Base-by-base conservation (phyloP, 2,797 vertebrate genomes). In the Gymnothorax reevesii region DNA sequence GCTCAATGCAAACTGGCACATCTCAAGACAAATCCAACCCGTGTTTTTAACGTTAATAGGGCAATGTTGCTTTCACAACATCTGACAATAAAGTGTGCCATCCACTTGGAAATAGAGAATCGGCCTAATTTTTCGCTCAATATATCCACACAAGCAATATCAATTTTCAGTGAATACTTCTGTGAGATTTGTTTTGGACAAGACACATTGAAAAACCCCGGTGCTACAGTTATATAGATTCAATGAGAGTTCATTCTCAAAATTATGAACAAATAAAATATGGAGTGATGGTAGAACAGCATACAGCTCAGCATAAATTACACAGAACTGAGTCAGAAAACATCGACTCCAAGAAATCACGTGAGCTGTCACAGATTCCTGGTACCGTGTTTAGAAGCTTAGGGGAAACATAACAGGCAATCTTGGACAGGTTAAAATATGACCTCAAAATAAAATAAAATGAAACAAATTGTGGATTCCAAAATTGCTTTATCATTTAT, bases 201-300 rank as follows among this genome's bases (percentile, higher is more conserved):
- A 60, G 15, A 83, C 10, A n/a, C 64, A 59, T 49, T 27, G 75
- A 82, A 80, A 55, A 86, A 55, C 59, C 93, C 91, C 92, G 94
- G 94, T 93, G 91, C 94, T 93, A 85, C 90, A 93, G 91, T 94
- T 94, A 93, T 93, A 92, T 91, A 92, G 88, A 94, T 90, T 82
- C 88, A 91, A 93, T 85, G 25, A 88, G 92, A 85, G 22, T 86
- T 62, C 62, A 57, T 2, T 71, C 25, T 69, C 64, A 15, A 69
- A 22, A 82, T 25, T 55, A 80, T 52, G 60, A 13, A 25, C 22
- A 22, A n/a, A 25, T 17, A 17, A 2, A 25, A 69, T 69, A 25
- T 7, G n/a, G 25, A 3, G 13, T 4, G 25, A 73, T 33, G 27
- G 9, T 13, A 10, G 27, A 73, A 73, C 33, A 13, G 69, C 8